A percentile compares a stretch with the other conserved stretches of the same genome.
phyloP scores from a whole-genome alignment of 1,140 invertebrate genomes.

The Druon quercuslanigerum region DNA sequence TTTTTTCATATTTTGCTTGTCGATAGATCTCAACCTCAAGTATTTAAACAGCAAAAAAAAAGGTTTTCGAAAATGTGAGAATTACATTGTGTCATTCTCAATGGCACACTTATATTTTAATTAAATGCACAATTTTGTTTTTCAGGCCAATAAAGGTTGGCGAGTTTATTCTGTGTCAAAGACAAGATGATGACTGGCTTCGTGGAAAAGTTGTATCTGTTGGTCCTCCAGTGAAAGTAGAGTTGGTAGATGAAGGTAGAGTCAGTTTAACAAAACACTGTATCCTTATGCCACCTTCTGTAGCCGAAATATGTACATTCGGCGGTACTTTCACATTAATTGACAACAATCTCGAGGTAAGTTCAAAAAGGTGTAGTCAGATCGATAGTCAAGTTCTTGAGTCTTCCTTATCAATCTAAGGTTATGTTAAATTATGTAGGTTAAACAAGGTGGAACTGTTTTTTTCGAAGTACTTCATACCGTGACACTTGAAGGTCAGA shows the following conservation, averaged over 20 bases:
- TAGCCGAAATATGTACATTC: constrained; percentile 39
- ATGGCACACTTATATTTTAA: background rate
- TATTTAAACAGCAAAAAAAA: too few species aligned
- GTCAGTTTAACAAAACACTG: constrained; percentile 34
- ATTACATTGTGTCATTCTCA: too few species aligned
- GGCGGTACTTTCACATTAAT: constrained; percentile 51
- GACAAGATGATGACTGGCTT: constrained; percentile 52
- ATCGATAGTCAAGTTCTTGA: constrained; percentile 54
- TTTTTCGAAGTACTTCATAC: background rate
- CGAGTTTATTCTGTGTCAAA: constrained; percentile 56
- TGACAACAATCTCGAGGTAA: background rate
- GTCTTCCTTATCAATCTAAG: background rate
- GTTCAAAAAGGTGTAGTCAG: background rate
- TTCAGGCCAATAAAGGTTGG: constrained; percentile 53
- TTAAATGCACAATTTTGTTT: constrained; percentile 5
- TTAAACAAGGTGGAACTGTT: background rate
- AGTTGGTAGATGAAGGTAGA: constrained; percentile 58
- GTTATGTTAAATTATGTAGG: background rate
- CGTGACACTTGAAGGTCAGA: background rate
- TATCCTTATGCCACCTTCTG: constrained; percentile 44
- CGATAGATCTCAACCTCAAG: too few species aligned
- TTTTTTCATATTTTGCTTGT: too few species aligned
- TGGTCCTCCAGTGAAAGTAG: constrained; percentile 48
- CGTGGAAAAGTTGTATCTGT: constrained; percentile 57
- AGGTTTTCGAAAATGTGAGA: too few species aligned